Evolutionary conservation across 2,888 invertebrate genomes (phyloP), one percentile per base, ranked within the genome.

Genomic region (Teinopalpus imperialis): DNA sequence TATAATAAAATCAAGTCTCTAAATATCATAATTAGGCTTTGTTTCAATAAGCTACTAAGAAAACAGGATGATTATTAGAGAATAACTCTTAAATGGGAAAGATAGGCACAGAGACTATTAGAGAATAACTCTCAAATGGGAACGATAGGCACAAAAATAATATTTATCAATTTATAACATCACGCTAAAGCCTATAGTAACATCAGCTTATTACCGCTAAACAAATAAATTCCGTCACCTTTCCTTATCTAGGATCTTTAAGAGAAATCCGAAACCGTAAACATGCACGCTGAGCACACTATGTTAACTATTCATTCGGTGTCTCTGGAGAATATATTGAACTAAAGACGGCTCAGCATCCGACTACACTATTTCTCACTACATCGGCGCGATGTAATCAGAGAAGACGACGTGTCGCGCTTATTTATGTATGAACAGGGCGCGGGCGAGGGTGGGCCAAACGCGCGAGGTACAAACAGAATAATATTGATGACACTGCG

Each of bases 401-500:
- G 88, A 87, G 88, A 88, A 87, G 87, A 86, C 86, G 87, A 87
- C 88, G 88, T 87, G 88, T 87, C 86, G 86, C 73, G 77, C 76
- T 88, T 88, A 88, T 88, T 88, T 88, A 88, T 88, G 87, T 88
- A 88, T 88, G 88, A 85, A 78, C 74, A 66, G 81, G 87, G 83
- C 80, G 82, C 80, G 75, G 85, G 85, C 69, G 81, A 83, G 86
- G 87, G 87, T 81, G 85, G 85, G 72, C 85, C 76, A 72, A 78
- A 78, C 78, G 80, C 75, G 77, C 74, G 79, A 74, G 86, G 79
- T 86, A 88, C 88, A 87, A 88, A 88, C 88, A 86, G 88, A 88
- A 88, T 88, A 88, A 88, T 88, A 88, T 88, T 88, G 88, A 88
- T 88, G 88, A 88, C 88, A 87, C 82, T 80, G 78, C 81, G 79